Evolutionary conservation across 1,140 invertebrate genomes (phyloP), one percentile per base, ranked within the genome.

Genomic region (Saccostrea echinata): DNA sequence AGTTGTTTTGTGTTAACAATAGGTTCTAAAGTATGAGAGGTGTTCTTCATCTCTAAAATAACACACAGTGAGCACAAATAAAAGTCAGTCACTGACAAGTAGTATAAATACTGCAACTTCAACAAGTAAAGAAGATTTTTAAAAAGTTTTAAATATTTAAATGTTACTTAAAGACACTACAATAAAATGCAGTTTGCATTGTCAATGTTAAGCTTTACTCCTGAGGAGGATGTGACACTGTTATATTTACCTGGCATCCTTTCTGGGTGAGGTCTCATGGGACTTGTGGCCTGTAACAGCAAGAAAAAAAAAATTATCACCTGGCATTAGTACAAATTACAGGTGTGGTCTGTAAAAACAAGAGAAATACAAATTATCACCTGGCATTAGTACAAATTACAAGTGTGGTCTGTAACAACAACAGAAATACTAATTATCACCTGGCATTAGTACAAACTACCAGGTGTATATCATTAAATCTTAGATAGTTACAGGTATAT

Each of bases 181-280:
- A 43, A 9, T 43, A 80, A 24, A 80, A 27, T 33, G 21, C 71
- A 80, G 71, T 76, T 35, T 0, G 0, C 1, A 13, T 0, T 76
- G 33, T 13, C 33, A 76, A 30, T 76, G 11, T 80, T 80, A 80
- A 16, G 71, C 24, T 4, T 33, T 24, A 80, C 24, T 24, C 24
- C 18, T 33, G 35, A 24, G 30, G 27, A 24, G 4, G 27, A 24
- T 24, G 27, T 3, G 13, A 80, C 24, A 80, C 43, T 43, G n/a
- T 43, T 3, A 3, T 24, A 95, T 96, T 95, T 95, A 97, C 97
- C 98, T 88, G 98, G 97, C 94, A 99, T 99, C 91, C 98, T 96
- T 95, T 99, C 99, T 11, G 98, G 98, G 96, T 99, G 99, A 61
- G 98, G 98, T 85, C 90, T 90, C 71, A 93, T 51, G n/a, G 93